Evolutionary conservation across 2,888 invertebrate species (phyloP), one percentile per base, ranked within the genome.

Genomic region (Cryptus armator): DNA sequence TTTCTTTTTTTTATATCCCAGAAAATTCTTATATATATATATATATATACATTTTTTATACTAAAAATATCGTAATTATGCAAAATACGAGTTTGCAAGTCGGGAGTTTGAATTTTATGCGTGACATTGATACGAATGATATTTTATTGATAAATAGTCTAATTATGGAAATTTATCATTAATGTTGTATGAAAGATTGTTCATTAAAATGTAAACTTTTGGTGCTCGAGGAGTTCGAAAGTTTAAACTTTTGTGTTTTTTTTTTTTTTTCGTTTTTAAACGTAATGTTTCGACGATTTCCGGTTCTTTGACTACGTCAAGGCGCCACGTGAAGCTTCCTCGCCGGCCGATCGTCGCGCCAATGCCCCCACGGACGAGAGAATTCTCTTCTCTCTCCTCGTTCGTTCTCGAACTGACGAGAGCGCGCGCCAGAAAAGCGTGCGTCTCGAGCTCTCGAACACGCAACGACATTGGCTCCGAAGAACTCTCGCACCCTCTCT

Each of bases 341-440:
- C 74, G 70, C 70, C 59, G 76, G 70, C 59, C 85, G 85, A 87
- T 85, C 86, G 86, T 86, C 83, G 84, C 86, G 86, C 86, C 86
- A 53, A 48, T 59, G 56, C 66, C 71, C 44, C 62, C 67, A 77
- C 79, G 71, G 62, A 71, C 78, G 70, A 51, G 62, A 71, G 70
- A 62, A 71, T 71, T 24, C 66, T 76, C 66, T 66, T 9, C 29
- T 51, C 70, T 62, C 32, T 51, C 51, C 14, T 19, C 29, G 46
- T 59, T n/a, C 72, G 72, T 24, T 5, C 12, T 48, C 56, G 12
- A 29, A 16, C 16, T 62, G 43, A 32, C 46, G 56, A 70, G 29
- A 32, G 66, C 75, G 59, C 79, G 76, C 79, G 83, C 72, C 76
- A 80, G 76, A 80, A 85, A 85, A 75, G 74, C 72, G 62, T 64